Conservation (phyloP, 2,797 vertebrate genomes). For the Yasuhikotakia modesta region DNA sequence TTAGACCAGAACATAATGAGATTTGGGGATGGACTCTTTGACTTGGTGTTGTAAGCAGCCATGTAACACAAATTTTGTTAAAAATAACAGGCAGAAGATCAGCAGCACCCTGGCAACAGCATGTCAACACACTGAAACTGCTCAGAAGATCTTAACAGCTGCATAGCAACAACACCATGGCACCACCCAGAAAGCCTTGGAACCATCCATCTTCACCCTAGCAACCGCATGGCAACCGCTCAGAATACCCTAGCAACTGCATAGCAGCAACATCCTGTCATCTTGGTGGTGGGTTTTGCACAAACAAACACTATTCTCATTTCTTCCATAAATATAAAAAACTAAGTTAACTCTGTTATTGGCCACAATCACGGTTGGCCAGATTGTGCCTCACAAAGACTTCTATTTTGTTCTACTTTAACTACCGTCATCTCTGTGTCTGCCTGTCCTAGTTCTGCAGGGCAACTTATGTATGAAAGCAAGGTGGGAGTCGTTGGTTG, state of each 20-base stretch:
- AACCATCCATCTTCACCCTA: background rate
- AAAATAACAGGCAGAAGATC: too few species aligned
- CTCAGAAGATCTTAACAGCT: background rate
- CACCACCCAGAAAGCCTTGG: background rate
- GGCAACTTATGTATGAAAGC: background rate
- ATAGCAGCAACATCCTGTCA: background rate
- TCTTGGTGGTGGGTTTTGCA: background rate
- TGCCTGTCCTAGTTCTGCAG: constrained; percentile 6
- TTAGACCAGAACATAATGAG: background rate
- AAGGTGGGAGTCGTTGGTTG: background rate
- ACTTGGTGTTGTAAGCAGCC: background rate
- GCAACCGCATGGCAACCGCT: background rate
- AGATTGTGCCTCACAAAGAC: too few species aligned
- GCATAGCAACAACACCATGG: background rate
- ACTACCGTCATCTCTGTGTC: background rate
- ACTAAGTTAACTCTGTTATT: background rate
- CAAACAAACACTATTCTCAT: background rate
- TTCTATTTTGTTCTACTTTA: background rate
- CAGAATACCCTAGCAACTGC: background rate
- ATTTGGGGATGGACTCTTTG: background rate
- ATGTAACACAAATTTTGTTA: background rate
- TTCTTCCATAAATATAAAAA: background rate
- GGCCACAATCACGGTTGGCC: background rate
- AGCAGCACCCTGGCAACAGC: background rate
- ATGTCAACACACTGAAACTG: background rate